Percentiles rank a stretch among this genome's conserved stretches.
Evolutionary conservation across 2,113 vertebrate species (phyloP).

Genomic region (Chaetops frenatus): DNA sequence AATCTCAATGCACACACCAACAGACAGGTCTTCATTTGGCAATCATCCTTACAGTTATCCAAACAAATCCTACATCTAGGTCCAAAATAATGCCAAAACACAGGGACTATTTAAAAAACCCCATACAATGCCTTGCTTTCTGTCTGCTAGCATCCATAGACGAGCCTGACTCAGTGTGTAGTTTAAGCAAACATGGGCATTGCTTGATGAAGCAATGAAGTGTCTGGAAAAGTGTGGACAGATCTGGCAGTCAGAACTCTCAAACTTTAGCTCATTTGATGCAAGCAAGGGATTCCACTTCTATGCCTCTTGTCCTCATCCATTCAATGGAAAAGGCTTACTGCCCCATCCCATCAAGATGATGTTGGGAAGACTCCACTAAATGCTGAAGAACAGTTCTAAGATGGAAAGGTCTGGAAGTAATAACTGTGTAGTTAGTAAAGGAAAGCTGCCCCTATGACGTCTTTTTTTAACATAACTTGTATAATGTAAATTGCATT

Average conservation of each 20-base stretch:
- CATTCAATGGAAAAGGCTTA: background rate
- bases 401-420: background rate
- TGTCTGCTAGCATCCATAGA: background rate
- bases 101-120: background rate
- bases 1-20: background rate
- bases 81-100: background rate
- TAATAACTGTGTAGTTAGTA: background rate
- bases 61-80: background rate
- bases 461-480: background rate
- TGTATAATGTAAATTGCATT: conserved; percentile 1
- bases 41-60: background rate
- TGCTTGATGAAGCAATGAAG: background rate
- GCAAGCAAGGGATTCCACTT: background rate
- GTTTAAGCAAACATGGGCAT: background rate
- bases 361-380: background rate
- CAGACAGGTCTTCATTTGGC: background rate
- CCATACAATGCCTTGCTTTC: background rate
- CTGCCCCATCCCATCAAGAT: background rate
- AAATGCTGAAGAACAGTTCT: background rate
- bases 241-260: background rate
- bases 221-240: background rate
- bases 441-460: background rate
- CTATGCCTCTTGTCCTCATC: background rate
- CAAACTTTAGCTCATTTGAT: background rate
- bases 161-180: background rate